Evolutionary conservation across 2,113 vertebrate species (phyloP).

Genomic region (Caranx ignobilis): DNA sequence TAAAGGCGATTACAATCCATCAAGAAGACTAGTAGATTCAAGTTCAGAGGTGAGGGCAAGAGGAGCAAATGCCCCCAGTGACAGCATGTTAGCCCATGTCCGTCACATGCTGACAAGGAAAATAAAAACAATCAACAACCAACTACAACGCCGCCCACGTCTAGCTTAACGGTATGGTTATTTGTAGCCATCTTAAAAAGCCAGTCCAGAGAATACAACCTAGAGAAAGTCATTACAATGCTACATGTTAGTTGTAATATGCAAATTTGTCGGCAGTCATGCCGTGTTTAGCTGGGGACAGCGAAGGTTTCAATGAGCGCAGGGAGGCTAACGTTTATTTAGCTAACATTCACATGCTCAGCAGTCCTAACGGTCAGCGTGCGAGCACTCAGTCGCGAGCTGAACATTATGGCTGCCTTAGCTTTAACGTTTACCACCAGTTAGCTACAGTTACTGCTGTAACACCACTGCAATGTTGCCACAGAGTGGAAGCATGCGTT

Average conservation of each 20-base stretch:
- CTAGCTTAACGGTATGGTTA: background rate
- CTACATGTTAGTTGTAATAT: background rate
- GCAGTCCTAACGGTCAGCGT: background rate
- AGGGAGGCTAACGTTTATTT: conserved; percentile 6
- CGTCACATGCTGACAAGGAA: background rate
- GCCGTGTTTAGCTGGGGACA: too few relatives aligned
- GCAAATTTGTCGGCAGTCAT: background rate
- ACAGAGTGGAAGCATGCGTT: background rate
- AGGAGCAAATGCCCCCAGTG: too few relatives aligned
- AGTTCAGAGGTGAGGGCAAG: rapidly evolving
- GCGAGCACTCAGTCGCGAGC: background rate
- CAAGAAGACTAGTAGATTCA: background rate
- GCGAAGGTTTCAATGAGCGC: background rate
- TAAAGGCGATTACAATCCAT: background rate
- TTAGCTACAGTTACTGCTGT: background rate
- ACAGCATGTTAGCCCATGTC: background rate
- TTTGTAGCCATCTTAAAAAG: too few relatives aligned
- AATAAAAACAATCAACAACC: conserved; percentile 25
- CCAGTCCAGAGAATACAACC: background rate
- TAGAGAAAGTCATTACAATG: too few relatives aligned
- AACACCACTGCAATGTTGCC: rapidly evolving
- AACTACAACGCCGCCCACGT: conserved; percentile 1
- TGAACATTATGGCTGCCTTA: background rate
- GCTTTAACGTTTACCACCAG: background rate
- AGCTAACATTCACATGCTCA: background rate